phyloP scores from a whole-genome alignment of 2,113 vertebrate genomes.

The Sinocyclocheilus anophthalmus region DNA sequence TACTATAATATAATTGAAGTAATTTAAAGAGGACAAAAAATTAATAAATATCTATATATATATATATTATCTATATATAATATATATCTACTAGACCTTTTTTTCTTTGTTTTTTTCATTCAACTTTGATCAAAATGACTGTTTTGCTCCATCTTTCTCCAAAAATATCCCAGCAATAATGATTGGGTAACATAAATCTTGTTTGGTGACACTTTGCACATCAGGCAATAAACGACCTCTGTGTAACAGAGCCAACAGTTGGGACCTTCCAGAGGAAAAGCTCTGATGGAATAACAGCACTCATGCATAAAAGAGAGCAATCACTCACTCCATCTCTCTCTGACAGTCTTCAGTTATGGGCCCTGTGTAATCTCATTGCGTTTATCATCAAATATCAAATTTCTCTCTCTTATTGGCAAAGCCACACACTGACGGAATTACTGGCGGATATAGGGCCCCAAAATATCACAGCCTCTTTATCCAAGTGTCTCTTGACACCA shows the following conservation, averaged over 20 bases:
- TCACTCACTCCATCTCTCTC: conserved; percentile 77
- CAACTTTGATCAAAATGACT: too few relatives aligned
- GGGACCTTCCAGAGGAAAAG: conserved; percentile 69
- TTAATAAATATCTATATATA: too few relatives aligned
- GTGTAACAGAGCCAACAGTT: conserved; percentile 68
- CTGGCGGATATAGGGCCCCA: conserved; percentile 47
- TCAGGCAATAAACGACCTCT: conserved; percentile 73
- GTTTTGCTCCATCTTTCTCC: conserved; percentile 64
- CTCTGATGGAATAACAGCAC: conserved; percentile 76
- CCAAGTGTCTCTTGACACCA: conserved; percentile 36
- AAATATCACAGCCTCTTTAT: conserved; percentile 53
- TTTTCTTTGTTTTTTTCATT: too few relatives aligned
- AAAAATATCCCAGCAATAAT: conserved; percentile 76
- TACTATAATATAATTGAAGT: too few relatives aligned
- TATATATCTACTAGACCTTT: too few relatives aligned
- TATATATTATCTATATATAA: too few relatives aligned
- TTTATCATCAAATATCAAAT: conserved; percentile 81
- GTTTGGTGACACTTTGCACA: conserved; percentile 75
- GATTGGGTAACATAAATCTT: conserved; percentile 73
- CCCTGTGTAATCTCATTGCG: conserved; percentile 78
- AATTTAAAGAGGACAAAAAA: too few relatives aligned
- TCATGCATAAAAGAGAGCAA: conserved; percentile 75
- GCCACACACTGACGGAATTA: conserved; percentile 70
- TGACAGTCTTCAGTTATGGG: conserved; percentile 79
- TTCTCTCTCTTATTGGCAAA: conserved; percentile 77